These are phyloP conservation scores for Dolichomitus sp. DNA, from an alignment of 2,888 invertebrate species.

Conservation along the genomic window DNA sequence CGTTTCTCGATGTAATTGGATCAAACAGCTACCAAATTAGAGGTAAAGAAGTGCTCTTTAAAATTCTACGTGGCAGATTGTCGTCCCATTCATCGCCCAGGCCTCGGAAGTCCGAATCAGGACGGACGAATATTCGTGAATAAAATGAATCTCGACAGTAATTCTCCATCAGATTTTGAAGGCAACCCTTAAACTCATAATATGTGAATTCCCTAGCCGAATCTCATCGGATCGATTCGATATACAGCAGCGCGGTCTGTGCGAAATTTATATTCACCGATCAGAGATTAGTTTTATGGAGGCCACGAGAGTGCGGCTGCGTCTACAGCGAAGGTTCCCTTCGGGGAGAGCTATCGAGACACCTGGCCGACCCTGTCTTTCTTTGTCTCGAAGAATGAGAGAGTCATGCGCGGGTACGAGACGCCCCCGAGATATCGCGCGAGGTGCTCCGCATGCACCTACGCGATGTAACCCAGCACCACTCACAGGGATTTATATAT, in stretches of 20 bases:
- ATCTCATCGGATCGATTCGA: slow-evolving; percentile 38
- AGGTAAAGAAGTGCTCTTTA: neutral
- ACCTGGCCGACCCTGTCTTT: slow-evolving; percentile 52
- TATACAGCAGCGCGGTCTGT: slow-evolving; percentile 5
- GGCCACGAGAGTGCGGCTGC: slow-evolving; percentile 6
- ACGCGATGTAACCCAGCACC: slow-evolving; percentile 62
- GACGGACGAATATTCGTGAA: neutral
- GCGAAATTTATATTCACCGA: slow-evolving; percentile 59
- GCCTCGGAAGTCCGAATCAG: neutral
- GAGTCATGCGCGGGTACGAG: slow-evolving; percentile 20
- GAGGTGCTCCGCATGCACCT: slow-evolving; percentile 54
- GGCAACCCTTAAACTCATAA: neutral
- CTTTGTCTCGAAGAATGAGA: slow-evolving; percentile 25
- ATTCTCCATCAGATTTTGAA: neutral
- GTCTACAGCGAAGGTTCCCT: slow-evolving; percentile 2
- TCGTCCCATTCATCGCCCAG: neutral
- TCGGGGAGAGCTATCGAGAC: slow-evolving; percentile 47
- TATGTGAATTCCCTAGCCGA: neutral
- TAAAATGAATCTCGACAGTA: neutral
- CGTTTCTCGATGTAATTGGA: neutral
- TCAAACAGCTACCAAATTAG: neutral
- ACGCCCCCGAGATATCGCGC: slow-evolving; percentile 44
- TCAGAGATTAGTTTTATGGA: slow-evolving; percentile 60
- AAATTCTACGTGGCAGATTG: neutral
- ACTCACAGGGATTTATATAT: slow-evolving; percentile 49